Conservation (phyloP, 1,140 invertebrate genomes). For the Nasonia longicornis region DNA sequence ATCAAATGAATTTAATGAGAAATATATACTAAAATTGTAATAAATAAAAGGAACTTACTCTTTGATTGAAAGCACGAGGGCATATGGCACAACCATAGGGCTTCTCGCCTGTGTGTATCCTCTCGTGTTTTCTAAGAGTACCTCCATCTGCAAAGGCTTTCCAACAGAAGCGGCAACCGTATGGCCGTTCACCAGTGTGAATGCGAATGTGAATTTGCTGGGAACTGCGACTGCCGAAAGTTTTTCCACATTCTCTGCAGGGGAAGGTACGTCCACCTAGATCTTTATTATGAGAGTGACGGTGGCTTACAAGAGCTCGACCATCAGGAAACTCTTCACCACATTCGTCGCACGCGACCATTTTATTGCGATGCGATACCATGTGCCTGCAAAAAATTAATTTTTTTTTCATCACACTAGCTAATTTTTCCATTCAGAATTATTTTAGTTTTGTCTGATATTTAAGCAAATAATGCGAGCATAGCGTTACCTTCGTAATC, state of each 20-base stretch:
- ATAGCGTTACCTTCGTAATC: conserved; percentile 65
- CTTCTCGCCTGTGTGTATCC: conserved; percentile 97
- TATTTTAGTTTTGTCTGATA: no score
- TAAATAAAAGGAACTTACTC: conserved; percentile 62
- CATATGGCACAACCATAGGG: conserved; percentile 97
- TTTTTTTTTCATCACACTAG: neutral
- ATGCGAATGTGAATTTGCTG: conserved; percentile 92
- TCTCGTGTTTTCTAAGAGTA: conserved; percentile 95
- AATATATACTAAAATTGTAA: neutral
- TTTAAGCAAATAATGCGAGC: neutral
- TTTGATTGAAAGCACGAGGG: conserved; percentile 85
- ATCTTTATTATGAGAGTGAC: conserved; percentile 75
- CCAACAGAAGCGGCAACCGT: conserved; percentile 96
- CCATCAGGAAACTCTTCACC: conserved; percentile 80
- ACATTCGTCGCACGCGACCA: conserved; percentile 78
- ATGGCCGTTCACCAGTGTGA: conserved; percentile 87
- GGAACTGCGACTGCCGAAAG: conserved; percentile 89
- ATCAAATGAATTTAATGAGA: neutral
- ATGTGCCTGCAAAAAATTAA: conserved; percentile 68
- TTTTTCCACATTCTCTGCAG: conserved; percentile 87
- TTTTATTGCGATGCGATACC: conserved; percentile 78
- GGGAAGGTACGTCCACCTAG: conserved; percentile 79
- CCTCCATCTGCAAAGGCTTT: conserved; percentile 99
- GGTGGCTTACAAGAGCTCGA: conserved; percentile 77
- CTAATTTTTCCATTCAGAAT: no score